Conservation (phyloP, 2,797 vertebrate genomes). For the Acipenser ruthenus region DNA sequence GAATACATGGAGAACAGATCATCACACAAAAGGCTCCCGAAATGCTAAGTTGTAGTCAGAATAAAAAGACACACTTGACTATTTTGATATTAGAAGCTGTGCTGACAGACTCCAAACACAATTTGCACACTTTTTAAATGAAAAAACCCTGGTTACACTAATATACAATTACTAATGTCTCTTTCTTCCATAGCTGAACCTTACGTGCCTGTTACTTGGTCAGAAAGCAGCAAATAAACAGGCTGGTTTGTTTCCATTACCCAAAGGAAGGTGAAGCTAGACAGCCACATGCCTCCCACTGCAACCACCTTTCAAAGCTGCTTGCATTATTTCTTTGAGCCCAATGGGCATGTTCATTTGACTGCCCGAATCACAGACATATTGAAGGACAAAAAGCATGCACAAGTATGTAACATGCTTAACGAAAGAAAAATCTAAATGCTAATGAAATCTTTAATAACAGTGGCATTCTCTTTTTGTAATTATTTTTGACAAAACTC, state of each 20-base stretch:
- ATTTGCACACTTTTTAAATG: neutral
- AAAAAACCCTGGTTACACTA: neutral
- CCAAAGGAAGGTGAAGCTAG: no score
- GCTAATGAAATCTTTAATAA: neutral
- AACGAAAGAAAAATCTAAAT: neutral
- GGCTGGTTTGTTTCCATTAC: neutral
- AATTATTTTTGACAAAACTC: neutral
- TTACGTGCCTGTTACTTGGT: neutral
- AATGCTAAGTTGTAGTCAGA: neutral
- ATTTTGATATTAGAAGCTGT: neutral
- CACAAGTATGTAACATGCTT: neutral
- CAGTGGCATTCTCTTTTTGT: neutral
- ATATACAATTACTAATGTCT: neutral
- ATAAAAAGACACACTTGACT: neutral
- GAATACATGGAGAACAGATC: neutral
- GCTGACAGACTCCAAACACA: no score
- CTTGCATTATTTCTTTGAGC: no score
- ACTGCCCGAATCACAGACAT: no score
- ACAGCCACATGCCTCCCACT: no score
- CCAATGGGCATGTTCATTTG: no score
- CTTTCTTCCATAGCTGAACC: neutral
- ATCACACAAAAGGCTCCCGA: neutral
- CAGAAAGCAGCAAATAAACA: neutral
- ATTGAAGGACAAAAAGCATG: neutral
- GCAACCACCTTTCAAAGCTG: no score